Percentiles rank a stretch among this genome's conserved stretches.
Evolutionary conservation across 2,113 vertebrate species (phyloP).

Genomic region (Pterocles gutturalis): DNA sequence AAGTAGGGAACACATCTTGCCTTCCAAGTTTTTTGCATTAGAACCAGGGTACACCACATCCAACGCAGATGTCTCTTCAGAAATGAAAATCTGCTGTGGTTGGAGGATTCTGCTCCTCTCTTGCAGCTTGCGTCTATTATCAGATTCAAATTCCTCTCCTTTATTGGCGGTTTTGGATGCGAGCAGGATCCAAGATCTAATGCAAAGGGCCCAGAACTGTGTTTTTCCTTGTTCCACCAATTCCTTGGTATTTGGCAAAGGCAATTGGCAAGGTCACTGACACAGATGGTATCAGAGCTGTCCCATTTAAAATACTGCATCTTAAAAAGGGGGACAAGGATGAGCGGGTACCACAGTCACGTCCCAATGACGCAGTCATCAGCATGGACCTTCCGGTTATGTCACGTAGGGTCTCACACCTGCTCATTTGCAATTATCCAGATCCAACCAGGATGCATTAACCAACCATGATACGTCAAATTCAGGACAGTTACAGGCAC

Average conservation of each 20-base stretch:
- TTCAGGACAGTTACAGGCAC: neutral
- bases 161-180: neutral
- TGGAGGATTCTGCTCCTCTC: neutral
- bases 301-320: neutral
- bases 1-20: neutral
- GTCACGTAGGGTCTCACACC: neutral
- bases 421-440: neutral
- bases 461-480: neutral
- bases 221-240: neutral
- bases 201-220: accelerated
- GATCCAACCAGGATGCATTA: neutral
- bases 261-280: neutral
- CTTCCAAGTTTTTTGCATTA: neutral
- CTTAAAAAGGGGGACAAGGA: neutral
- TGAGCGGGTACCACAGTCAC: neutral
- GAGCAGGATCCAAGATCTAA: neutral
- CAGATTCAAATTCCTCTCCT: neutral
- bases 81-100: accelerated
- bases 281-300: neutral
- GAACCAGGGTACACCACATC: neutral
- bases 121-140: neutral
- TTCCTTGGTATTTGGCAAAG: neutral
- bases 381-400: neutral
- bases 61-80: neutral
- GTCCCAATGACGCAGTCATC: accelerated